Base-by-base conservation (phyloP, 2,113 vertebrate genomes). In the Murina feae region DNA sequence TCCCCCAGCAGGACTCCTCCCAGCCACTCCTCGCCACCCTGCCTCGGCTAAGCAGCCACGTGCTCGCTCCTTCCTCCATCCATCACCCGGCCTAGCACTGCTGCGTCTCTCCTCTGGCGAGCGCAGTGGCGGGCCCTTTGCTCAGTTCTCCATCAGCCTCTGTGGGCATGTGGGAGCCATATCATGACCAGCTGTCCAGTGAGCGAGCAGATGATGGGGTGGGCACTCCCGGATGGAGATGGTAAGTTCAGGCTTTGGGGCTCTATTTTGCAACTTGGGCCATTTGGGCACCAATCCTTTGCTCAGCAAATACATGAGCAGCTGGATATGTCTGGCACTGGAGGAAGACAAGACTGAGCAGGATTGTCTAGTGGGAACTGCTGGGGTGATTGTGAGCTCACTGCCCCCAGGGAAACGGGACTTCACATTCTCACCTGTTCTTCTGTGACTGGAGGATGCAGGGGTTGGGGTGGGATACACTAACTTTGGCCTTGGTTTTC, bases 51-150 rank as follows among this genome's bases (percentile, higher is more conserved):
- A n/a, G n/a, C n/a, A 8, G 85, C 53, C 53, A 21, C 2, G 18
- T 9, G 53, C 53, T 55, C 21, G 21, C 20, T 55, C n/a, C 71
- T 32, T 17, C n/a, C 1, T 35, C 37, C 10, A 1, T 17, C 30
- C 28, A 0, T 14, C 28, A 6, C 21, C 1, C 1, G 37, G 18
- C 2, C 0, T 6, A 1, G 21, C 37, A 1, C 11, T 28, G 5
- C n/a, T 9, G 5, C 14, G 37, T 53, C 20, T 37, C 12, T 66
- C 30, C 51, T 4, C 78, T 3, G 10, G 42, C 1, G 81, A 53
- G 66, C 18, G 17, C 11, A 11, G 71, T 9, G 10, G 6, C 49
- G 10, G n/a, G 71, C 10, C 9, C 42, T 14, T 0, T 10, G 68
- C 6, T 60, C 53, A 2, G 23, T 1, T n/a, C 44, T 47, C 14